These are phyloP conservation scores for Acipenser oxyrinchus DNA, from an alignment of 2,797 vertebrate species.

Conservation along the genomic window DNA sequence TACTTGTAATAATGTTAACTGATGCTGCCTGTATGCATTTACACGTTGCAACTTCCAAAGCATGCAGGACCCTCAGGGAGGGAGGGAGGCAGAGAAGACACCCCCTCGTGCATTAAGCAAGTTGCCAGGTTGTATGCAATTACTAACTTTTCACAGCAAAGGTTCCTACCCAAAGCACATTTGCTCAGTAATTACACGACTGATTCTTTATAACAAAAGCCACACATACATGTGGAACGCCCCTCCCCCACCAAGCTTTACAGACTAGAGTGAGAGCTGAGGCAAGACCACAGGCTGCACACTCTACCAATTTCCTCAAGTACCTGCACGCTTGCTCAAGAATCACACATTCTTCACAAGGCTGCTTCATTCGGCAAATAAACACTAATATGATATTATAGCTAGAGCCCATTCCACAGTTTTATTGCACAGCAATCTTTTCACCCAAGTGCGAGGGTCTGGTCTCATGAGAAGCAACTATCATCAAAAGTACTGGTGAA, in stretches of 20 bases:
- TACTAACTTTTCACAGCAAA: no score
- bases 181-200: no score
- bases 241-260: neutral
- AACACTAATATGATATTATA: conserved; percentile 10
- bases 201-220: conserved; percentile 12
- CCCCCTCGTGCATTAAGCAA: no score
- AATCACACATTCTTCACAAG: conserved; percentile 17
- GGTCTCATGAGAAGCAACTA: no score
- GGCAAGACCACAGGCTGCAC: neutral
- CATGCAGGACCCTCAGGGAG: no score
- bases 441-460: neutral
- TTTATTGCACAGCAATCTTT: neutral
- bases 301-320: conserved; percentile 20
- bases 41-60: no score
- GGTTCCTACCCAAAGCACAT: no score
- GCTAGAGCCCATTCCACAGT: neutral
- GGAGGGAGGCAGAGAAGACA: no score
- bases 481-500: no score
- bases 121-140: no score
- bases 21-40: no score
- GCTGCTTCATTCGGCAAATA: conserved; percentile 15
- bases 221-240: conserved; percentile 6
- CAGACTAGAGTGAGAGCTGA: neutral
- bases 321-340: conserved; percentile 17
- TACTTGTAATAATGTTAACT: no score